A percentile compares a stretch with the other conserved stretches of the same genome.
Evolutionary conservation across 2,797 vertebrate genomes (phyloP).

Genomic region (Brotula barbata): DNA sequence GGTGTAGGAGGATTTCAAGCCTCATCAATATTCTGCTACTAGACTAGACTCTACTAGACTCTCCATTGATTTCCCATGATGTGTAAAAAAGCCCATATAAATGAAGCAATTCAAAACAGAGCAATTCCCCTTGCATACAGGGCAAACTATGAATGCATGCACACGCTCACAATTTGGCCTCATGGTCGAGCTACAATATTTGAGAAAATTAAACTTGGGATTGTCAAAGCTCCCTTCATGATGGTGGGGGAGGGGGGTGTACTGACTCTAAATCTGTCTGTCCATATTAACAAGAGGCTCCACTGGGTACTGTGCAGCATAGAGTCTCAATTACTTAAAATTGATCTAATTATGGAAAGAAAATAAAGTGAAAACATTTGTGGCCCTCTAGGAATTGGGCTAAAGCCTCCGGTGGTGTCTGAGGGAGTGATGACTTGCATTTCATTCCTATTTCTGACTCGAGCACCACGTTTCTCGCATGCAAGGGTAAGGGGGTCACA

Average conservation of each 20-base stretch:
- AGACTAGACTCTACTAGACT: no score
- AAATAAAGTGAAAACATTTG: conserved; percentile 67
- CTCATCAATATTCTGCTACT: conserved; percentile 19
- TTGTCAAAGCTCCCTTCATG: conserved; percentile 67
- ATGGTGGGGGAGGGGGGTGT: conserved; percentile 10
- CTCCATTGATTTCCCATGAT: not conserved
- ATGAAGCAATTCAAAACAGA: conserved; percentile 19
- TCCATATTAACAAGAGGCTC: conserved; percentile 57
- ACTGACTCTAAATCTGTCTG: conserved; percentile 47
- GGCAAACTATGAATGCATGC: conserved; percentile 36
- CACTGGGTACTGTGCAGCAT: conserved; percentile 57
- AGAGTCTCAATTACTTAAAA: conserved; percentile 65
- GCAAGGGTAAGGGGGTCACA: conserved; percentile 55
- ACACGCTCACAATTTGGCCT: conserved; percentile 32
- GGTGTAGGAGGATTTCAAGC: conserved; percentile 6
- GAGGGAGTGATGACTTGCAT: conserved; percentile 60
- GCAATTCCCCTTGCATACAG: conserved; percentile 27
- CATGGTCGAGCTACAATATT: conserved; percentile 41
- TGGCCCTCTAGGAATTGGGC: conserved; percentile 72
- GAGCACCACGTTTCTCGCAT: conserved; percentile 71
- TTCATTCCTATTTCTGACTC: conserved; percentile 76
- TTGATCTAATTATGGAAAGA: conserved; percentile 70
- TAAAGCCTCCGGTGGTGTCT: conserved; percentile 52
- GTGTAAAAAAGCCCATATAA: not conserved
- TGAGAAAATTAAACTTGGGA: conserved; percentile 60